phyloP scores from a whole-genome alignment of 1,140 invertebrate genomes.

The Platorchestia sp. region DNA sequence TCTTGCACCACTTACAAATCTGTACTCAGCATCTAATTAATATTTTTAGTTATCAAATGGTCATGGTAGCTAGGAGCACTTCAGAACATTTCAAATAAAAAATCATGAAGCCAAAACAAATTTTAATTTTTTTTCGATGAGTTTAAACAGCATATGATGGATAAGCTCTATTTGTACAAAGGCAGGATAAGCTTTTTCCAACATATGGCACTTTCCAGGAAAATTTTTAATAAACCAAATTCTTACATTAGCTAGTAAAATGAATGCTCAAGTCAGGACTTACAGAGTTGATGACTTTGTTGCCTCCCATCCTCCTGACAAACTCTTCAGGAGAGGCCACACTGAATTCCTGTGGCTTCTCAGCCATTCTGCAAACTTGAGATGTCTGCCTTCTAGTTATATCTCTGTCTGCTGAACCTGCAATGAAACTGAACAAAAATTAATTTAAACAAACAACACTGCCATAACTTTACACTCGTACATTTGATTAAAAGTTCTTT shows the following conservation, averaged over 20 bases:
- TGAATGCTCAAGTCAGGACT: conserved; percentile 15
- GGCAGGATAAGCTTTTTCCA: too few relatives aligned
- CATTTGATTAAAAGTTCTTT: background rate
- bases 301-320: conserved; percentile 88
- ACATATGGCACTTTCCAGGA: too few relatives aligned
- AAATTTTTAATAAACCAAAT: too few relatives aligned
- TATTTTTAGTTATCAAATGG: too few relatives aligned
- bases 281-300: conserved; percentile 72
- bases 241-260: background rate
- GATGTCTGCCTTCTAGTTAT: background rate
- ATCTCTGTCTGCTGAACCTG: background rate
- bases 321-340: conserved; percentile 97
- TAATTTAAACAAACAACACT: background rate
- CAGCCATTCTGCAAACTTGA: conserved; percentile 5
- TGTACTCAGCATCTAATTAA: too few relatives aligned
- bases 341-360: conserved; percentile 76
- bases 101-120: too few relatives aligned
- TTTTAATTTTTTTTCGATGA: too few relatives aligned
- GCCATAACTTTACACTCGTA: background rate
- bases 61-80: too few relatives aligned
- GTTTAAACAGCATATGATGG: too few relatives aligned
- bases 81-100: too few relatives aligned
- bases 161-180: too few relatives aligned
- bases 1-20: too few relatives aligned
- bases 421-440: background rate